Conservation (phyloP, 2,888 invertebrate genomes). For the Cephus spinipes region DNA sequence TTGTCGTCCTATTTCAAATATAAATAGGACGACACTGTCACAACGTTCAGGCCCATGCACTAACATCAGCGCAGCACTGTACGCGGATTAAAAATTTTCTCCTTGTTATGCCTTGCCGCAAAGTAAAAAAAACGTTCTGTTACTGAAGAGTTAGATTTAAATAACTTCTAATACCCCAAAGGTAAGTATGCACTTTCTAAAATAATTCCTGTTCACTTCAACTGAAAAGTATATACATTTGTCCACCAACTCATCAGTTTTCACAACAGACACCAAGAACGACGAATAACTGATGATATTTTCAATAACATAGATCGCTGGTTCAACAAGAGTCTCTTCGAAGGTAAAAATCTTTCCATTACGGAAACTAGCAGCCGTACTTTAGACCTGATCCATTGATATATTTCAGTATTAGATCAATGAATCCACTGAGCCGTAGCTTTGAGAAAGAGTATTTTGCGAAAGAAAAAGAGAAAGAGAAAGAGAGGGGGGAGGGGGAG, state of each 20-base stretch:
- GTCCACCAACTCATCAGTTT: background rate
- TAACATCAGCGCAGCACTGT: background rate
- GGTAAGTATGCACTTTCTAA: background rate
- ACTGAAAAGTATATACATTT: background rate
- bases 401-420: background rate
- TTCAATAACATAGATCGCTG: background rate
- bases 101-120: background rate
- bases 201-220: background rate
- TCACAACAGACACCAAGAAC: background rate
- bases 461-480: background rate
- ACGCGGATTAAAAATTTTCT: background rate
- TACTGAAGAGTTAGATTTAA: background rate
- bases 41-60: background rate
- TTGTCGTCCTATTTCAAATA: background rate
- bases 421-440: background rate
- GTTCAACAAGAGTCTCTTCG: background rate
- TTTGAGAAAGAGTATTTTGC: background rate
- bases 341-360: background rate
- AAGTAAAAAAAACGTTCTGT: background rate
- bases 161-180: background rate
- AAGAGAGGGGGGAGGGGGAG: fast-evolving
- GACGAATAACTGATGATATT: background rate
- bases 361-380: background rate
- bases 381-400: background rate
- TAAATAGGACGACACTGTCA: background rate